Percentiles rank a stretch among this genome's conserved stretches.
Conservation (phyloP, 2,113 vertebrate genomes). For the Atlantisia rogersi region DNA sequence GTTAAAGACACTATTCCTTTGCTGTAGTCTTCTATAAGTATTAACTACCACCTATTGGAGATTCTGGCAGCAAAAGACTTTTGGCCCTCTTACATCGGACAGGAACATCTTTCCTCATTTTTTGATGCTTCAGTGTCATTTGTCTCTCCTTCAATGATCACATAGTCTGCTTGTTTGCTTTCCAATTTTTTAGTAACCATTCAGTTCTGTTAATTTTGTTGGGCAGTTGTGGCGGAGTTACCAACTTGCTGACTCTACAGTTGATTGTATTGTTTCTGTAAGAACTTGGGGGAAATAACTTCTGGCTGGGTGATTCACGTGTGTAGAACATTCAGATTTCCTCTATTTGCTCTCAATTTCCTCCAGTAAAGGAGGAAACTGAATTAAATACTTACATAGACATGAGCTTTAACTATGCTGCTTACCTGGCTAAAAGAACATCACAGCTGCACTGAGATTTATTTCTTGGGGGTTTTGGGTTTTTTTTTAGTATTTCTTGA, state of each 20-base stretch:
- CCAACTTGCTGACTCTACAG: neutral
- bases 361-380: neutral
- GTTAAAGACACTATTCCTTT: neutral
- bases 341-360: neutral
- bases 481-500: neutral
- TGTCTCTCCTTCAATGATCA: neutral
- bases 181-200: neutral
- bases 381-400: neutral
- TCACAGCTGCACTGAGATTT: neutral
- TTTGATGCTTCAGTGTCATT: neutral
- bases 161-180: neutral
- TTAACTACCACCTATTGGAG: neutral
- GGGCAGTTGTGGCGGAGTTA: rapidly evolving
- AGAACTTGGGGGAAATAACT: neutral
- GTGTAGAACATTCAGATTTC: neutral
- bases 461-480: neutral
- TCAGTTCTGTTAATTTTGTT: neutral
- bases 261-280: neutral
- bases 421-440: neutral
- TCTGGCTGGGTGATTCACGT: neutral
- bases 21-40: neutral
- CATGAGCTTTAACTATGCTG: neutral
- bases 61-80: neutral
- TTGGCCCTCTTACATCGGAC: neutral
- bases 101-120: neutral